Evolutionary conservation across 2,888 invertebrate species (phyloP).

Genomic region (Mantis religiosa): DNA sequence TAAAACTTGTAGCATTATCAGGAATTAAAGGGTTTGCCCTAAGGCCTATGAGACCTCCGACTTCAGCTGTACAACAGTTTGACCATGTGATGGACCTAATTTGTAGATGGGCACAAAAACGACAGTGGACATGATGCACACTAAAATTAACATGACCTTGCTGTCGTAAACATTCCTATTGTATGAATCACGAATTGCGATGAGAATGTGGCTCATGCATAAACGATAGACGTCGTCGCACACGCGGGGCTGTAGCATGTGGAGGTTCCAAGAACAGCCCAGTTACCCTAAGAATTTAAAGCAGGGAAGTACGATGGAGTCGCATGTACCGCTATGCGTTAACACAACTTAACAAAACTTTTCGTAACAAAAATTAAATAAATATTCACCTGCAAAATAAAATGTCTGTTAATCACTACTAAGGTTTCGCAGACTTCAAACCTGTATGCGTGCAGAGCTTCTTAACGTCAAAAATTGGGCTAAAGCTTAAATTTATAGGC

Average conservation of each 20-base stretch:
- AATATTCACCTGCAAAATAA: no score
- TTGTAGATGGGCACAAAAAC: background rate
- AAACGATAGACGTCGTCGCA: no score
- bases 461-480: no score
- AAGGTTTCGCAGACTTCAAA: no score
- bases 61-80: background rate
- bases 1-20: background rate
- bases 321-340: no score
- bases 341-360: no score
- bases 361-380: no score
- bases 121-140: background rate
- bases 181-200: background rate
- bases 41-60: background rate
- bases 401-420: no score
- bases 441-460: no score
- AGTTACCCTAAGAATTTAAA: background rate
- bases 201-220: background rate
- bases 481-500: no score
- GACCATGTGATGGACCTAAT: background rate
- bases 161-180: background rate
- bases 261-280: no score
- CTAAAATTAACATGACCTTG: background rate
- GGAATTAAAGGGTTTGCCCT: background rate
- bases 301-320: background rate
- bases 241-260: background rate